Evolutionary conservation across 2,797 vertebrate species (phyloP).

Genomic region (Bovichtus variegatus): DNA sequence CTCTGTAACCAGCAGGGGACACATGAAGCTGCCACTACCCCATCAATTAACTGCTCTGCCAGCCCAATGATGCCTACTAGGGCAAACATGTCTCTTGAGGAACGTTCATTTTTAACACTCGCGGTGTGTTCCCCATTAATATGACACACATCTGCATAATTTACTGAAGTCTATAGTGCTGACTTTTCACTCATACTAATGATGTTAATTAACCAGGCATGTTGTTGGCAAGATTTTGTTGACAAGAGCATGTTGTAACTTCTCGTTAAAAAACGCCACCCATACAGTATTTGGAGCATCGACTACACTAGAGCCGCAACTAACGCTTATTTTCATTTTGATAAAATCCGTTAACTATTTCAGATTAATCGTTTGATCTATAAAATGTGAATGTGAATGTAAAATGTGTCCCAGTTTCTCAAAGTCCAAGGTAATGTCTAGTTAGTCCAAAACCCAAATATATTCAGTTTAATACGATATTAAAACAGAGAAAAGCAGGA

Average conservation of each 20-base stretch:
- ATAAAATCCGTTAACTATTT: no score
- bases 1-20: conserved; percentile 14
- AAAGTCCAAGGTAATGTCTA: no score
- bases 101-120: conserved; percentile 46
- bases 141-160: conserved; percentile 55
- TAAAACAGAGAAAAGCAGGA: no score
- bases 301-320: not conserved
- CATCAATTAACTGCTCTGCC: conserved; percentile 34
- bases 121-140: conserved; percentile 46
- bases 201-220: conserved; percentile 46
- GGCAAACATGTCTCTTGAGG: conserved; percentile 42
- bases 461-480: no score
- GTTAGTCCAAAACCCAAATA: no score
- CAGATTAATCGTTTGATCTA: no score
- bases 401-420: no score
- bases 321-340: no score
- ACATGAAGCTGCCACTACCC: conserved; percentile 21
- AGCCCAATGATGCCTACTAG: conserved; percentile 29
- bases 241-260: conserved; percentile 24
- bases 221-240: conserved; percentile 30
- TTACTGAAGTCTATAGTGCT: conserved; percentile 35
- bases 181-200: conserved; percentile 59
- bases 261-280: conserved; percentile 7
- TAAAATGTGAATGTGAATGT: no score
- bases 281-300: conserved; percentile 11